These are phyloP conservation scores for Chauna torquata DNA, from an alignment of 2,113 vertebrate genomes.

Conservation along the genomic window DNA sequence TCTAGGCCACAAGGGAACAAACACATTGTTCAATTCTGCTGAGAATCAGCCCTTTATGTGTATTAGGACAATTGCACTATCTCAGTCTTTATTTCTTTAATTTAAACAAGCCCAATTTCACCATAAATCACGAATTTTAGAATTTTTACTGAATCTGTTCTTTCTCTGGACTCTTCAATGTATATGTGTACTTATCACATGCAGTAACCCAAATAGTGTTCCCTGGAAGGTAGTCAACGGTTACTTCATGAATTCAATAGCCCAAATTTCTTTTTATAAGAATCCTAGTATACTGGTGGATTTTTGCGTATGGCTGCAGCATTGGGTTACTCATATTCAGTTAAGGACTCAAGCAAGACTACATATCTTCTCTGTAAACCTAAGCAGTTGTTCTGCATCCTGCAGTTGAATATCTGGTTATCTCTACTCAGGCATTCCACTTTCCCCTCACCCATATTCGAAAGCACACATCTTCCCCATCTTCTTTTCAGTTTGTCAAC, in stretches of 20 bases:
- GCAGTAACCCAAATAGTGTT: not conserved
- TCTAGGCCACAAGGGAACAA: not conserved
- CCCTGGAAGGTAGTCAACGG: not conserved
- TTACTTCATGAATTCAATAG: not conserved
- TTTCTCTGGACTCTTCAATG: not conserved
- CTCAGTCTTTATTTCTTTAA: not conserved
- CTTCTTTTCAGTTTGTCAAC: not conserved
- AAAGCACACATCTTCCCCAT: accelerated
- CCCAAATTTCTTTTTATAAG: not conserved
- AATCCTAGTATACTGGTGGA: accelerated
- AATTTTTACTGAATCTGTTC: not conserved
- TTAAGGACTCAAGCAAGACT: not conserved
- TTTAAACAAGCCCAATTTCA: not conserved
- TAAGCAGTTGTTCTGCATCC: not conserved
- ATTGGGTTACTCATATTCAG: not conserved
- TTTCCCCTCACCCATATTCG: not conserved
- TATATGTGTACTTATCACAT: accelerated
- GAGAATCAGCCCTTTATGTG: not conserved
- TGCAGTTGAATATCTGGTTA: not conserved
- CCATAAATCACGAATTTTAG: not conserved
- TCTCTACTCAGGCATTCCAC: not conserved
- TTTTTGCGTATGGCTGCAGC: not conserved
- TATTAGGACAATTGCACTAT: not conserved
- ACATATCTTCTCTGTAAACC: too few relatives aligned
- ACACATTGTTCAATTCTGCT: not conserved